Evolutionary conservation across 2,797 vertebrate species (phyloP), one percentile per base, ranked within the genome.

Genomic region (Telmatherina bonti): DNA sequence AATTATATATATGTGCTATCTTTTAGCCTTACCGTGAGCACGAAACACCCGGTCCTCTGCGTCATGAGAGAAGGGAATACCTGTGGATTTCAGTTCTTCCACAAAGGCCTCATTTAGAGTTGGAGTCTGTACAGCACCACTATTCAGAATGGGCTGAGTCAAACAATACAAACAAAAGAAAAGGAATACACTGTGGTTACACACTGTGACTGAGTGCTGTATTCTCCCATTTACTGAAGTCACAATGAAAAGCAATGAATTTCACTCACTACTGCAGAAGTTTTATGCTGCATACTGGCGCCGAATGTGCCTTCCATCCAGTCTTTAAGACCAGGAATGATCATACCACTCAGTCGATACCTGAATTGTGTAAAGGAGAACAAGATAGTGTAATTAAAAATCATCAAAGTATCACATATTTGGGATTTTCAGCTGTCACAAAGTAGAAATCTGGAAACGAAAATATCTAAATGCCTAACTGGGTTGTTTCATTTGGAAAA

Each of bases 1-100:
- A 56, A 22, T 20, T 38, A 7, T 4, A 22, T 20, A 53, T 5
- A 11, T 30, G n/a, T 31, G 22, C 13, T 20, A n/a, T 6, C 29
- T 47, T 29, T 22, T 20, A 66, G 64, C 54, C 94, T 95, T 93
- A 99, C 98, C 98, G 56, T 99, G 97, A 84, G 94, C 94, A 75
- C 98, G 96, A 88, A 97, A 98, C 82, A 98, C 93, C 45, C 98
- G 90, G 93, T 99, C 97, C 91, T 98, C 98, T 67, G 95, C 94
- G 67, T 98, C 97, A 66, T 95, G 94, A 26, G 97, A 97, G 89
- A 95, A 94, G 62, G 95, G 94, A 84, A 99, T 94, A 87, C 93
- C 93, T 62, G 94, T 94, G 81, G 95, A 91, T 93, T 95, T 97
- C 88, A 99, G 88, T 51, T 97, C 97, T 84, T 94, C 94, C 85